Base-by-base conservation (phyloP, 2,113 vertebrate species). In the Zonotrichia leucophrys region DNA sequence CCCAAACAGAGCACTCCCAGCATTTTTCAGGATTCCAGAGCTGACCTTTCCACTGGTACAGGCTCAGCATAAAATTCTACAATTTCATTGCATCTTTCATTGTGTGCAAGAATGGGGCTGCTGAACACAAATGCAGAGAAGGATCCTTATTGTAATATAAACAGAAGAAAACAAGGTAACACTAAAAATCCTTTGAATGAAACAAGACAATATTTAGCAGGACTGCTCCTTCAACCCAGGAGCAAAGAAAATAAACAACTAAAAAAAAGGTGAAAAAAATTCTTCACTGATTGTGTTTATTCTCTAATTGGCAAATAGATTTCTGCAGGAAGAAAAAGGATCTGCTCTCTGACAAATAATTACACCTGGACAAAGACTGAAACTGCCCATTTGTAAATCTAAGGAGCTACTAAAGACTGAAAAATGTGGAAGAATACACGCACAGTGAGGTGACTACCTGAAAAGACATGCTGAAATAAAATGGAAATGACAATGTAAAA, bases 41-140 rank as follows among this genome's bases (percentile, higher is more conserved):
- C 17, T 88, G 87, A 94, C 85, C 87, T 96, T 95, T 87, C 75
- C 62, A 47, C 67, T 75, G 55, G 52, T 20, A 55, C 15, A 52
- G 80, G 77, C 83, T 89, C 83, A 96, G 81, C 85, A 97, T 69
- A 96, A 97, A 87, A 35, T 25, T 25, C 15, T 35, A 25, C 10
- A 3, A 59, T 59, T 35, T 59, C 56, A 17, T 23, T 23, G 56
- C 22, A 58, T 58, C 56, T 35, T 58, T 35, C 67, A 76, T 25
- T 30, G 2, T 42, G 90, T 50, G 74, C 70, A 92, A 74, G 94
- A 96, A 41, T 28, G 16, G 84, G 3, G 39, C 81, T 33, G 10
- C 60, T 94, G n/a, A 96, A 80, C 63, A 87, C 69, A 90, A 78
- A 94, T 10, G 73, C 67, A 64, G 31, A 55, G 91, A 84, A 92